Conservation (phyloP, 1,140 invertebrate genomes). For the Drosophila quadrilineata region DNA sequence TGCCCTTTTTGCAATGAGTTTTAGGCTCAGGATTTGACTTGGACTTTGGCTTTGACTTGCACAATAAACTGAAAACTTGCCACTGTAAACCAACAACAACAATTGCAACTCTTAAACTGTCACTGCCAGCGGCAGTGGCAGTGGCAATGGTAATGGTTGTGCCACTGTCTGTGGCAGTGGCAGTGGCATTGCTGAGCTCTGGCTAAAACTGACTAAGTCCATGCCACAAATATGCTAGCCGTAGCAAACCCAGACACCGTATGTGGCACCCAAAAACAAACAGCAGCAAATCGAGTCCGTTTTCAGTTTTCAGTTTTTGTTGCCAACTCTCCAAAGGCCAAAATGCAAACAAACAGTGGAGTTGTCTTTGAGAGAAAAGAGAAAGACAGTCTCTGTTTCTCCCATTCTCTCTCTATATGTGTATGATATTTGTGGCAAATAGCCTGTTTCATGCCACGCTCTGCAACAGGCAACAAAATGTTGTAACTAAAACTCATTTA, state of each 20-base stretch:
- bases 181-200: conserved; percentile 41
- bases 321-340: no score
- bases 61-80: conserved; percentile 75
- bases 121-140: conserved; percentile 45
- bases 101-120: conserved; percentile 11
- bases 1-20: conserved; percentile 12
- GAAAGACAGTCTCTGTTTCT: no score
- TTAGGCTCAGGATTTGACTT: conserved; percentile 64
- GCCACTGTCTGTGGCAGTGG: conserved; percentile 32
- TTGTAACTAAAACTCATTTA: conserved; percentile 58
- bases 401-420: no score
- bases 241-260: conserved; percentile 14
- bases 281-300: conserved; percentile 26
- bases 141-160: conserved; percentile 23
- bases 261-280: conserved; percentile 29
- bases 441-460: background rate
- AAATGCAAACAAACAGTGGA: conserved; percentile 30
- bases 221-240: conserved; percentile 50
- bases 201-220: conserved; percentile 37
- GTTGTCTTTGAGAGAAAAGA: conserved; percentile 23
- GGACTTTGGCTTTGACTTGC: conserved; percentile 56
- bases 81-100: conserved; percentile 38
- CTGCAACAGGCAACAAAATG: conserved; percentile 12
- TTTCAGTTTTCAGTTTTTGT: no score
- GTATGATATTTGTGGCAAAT: conserved; percentile 28